phyloP scores from a whole-genome alignment of 92 coral and sea anemone species.

The Actinostola sp. region DNA sequence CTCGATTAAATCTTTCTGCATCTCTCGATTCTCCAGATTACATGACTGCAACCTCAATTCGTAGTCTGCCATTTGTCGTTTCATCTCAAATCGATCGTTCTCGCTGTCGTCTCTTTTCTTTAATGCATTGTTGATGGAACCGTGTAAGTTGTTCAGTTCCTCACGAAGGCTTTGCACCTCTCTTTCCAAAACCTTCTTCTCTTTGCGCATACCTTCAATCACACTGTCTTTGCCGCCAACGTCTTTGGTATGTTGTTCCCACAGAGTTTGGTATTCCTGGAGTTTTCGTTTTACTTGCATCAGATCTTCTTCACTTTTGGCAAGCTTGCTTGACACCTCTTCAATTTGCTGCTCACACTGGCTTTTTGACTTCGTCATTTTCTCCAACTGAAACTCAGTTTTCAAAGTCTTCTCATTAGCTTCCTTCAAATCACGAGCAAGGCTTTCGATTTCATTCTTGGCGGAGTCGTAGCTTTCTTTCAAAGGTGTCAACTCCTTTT shows the following conservation, averaged over 20 bases:
- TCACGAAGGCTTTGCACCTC: slow-evolving; percentile 88
- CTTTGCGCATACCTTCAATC: slow-evolving; percentile 79
- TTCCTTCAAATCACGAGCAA: slow-evolving; percentile 57
- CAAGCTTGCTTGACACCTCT: slow-evolving; percentile 44
- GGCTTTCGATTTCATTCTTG: slow-evolving; percentile 66
- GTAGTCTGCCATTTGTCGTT: slow-evolving; percentile 79
- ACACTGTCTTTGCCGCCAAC: slow-evolving; percentile 76
- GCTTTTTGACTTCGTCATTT: slow-evolving; percentile 57
- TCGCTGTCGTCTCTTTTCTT: slow-evolving; percentile 88
- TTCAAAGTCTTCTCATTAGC: slow-evolving; percentile 63
- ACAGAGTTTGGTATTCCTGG: slow-evolving; percentile 83
- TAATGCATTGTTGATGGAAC: slow-evolving; percentile 71
- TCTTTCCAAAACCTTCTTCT: slow-evolving; percentile 82
- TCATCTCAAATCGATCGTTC: slow-evolving; percentile 77
- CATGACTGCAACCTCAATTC: slow-evolving; percentile 76
- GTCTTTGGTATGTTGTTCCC: slow-evolving; percentile 87
- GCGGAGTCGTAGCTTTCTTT: slow-evolving; percentile 73
- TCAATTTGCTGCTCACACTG: slow-evolving; percentile 71
- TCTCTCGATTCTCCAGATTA: slow-evolving; percentile 86
- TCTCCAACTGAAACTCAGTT: slow-evolving; percentile 63
- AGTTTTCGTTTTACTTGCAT: slow-evolving; percentile 68
- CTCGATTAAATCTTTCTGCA: slow-evolving; percentile 87
- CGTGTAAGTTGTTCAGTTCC: slow-evolving; percentile 78
- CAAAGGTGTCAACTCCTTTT: slow-evolving; percentile 70
- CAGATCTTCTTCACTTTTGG: slow-evolving; percentile 75